Evolutionary conservation across 2,113 vertebrate species (phyloP).

Genomic region (Natator depressus): DNA sequence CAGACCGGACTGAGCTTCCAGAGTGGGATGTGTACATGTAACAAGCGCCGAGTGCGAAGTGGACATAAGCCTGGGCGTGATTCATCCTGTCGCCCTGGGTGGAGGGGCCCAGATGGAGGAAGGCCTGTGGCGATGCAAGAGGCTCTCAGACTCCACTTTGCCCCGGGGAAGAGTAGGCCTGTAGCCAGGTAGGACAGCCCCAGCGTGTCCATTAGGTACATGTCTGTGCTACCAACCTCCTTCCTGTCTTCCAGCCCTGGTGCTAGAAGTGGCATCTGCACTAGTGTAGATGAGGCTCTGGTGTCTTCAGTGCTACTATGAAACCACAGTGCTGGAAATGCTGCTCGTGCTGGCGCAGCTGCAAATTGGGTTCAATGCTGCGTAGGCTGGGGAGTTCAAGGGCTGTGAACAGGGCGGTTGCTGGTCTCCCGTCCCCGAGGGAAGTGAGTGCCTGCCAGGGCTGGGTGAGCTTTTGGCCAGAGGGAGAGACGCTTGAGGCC

Average conservation of each 20-base stretch:
- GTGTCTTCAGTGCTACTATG: fast-evolving
- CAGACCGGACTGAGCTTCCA: background rate
- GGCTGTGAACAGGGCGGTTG: background rate
- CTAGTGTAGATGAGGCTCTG: background rate
- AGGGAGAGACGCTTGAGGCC: background rate
- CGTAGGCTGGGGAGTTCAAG: fast-evolving
- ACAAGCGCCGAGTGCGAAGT: background rate
- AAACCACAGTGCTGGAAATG: background rate
- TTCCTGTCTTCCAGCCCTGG: fast-evolving
- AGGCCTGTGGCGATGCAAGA: background rate
- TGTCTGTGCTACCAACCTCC: background rate
- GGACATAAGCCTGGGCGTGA: background rate
- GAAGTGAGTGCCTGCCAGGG: fast-evolving
- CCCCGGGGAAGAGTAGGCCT: too few relatives aligned
- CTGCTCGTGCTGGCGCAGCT: background rate
- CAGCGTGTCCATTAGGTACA: background rate
- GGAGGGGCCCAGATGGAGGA: background rate
- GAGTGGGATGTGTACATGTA: fast-evolving
- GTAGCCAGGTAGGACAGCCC: background rate
- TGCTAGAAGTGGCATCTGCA: background rate
- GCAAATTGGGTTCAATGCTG: fast-evolving
- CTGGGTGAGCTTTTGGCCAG: background rate
- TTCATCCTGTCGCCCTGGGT: background rate
- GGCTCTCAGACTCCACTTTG: background rate
- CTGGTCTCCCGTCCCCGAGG: background rate